Conservation (phyloP, 2,888 invertebrate genomes). For the Philereme transversata region DNA sequence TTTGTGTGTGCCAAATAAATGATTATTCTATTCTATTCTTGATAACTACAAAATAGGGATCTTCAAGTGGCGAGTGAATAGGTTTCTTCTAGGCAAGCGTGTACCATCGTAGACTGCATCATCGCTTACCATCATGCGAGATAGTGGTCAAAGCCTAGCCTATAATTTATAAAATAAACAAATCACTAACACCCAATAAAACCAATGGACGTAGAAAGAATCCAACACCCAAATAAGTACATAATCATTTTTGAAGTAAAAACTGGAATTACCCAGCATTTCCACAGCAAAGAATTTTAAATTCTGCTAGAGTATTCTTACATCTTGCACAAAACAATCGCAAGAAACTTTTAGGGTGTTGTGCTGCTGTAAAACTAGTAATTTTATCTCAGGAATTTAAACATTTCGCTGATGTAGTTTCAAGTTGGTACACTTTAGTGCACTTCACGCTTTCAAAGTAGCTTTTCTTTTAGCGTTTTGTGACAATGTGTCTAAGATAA, state of each 20-base stretch:
- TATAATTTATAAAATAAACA: too few species aligned
- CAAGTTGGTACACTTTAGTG: constrained; percentile 48
- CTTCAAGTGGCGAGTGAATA: too few species aligned
- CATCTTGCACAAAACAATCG: constrained; percentile 28
- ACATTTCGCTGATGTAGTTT: constrained; percentile 47
- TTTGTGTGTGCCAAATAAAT: too few species aligned
- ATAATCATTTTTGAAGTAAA: background rate
- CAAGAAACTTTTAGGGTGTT: constrained; percentile 35
- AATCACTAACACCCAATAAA: too few species aligned
- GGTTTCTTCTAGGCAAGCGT: too few species aligned
- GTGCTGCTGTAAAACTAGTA: constrained; percentile 47
- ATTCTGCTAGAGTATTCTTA: constrained; percentile 15
- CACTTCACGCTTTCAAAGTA: constrained; percentile 44
- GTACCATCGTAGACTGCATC: too few species aligned
- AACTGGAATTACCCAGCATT: constrained; percentile 9
- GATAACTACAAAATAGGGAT: too few species aligned
- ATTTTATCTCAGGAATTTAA: constrained; percentile 52
- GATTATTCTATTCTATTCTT: too few species aligned
- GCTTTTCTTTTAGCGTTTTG: constrained; percentile 37
- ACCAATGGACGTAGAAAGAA: too few species aligned
- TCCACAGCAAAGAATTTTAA: constrained; percentile 7
- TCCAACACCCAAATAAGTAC: background rate
- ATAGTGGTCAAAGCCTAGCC: too few species aligned
- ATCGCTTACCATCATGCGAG: too few species aligned
- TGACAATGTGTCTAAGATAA: constrained; percentile 32